Conservation (phyloP, 1,140 invertebrate species). For the Andricus grossulariae region DNA sequence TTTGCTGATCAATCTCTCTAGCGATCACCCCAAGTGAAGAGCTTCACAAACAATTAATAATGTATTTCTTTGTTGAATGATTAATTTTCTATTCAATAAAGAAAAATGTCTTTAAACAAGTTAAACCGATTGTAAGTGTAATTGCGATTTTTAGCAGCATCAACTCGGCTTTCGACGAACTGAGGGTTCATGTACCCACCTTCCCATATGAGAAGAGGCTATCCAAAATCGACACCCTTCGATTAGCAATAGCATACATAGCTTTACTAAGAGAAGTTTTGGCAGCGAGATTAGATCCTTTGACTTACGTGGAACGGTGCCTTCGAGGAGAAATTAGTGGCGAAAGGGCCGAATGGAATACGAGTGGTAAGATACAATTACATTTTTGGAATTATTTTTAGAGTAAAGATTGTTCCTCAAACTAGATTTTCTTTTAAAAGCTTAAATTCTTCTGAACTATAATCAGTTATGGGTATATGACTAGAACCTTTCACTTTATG, state of each 20-base stretch:
- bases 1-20: no score
- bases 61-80: no score
- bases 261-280: constrained; percentile 93
- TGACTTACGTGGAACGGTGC: constrained; percentile 95
- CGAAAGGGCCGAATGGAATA: constrained; percentile 94
- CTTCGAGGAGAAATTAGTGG: constrained; percentile 91
- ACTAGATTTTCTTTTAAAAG: not conserved
- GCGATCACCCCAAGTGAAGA: no score
- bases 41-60: no score
- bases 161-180: constrained; percentile 98
- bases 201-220: constrained; percentile 99
- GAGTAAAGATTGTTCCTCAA: not conserved
- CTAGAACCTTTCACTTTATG: no score
- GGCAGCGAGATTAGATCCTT: constrained; percentile 91
- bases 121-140: constrained; percentile 65
- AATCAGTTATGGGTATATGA: no score
- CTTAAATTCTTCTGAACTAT: no score
- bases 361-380: constrained; percentile 84
- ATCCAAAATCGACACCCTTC: constrained; percentile 97
- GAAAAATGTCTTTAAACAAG: not conserved
- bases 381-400: not conserved
- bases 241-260: constrained; percentile 97
- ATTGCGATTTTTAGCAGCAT: constrained; percentile 90
- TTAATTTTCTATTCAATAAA: no score
- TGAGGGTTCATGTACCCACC: constrained; percentile 96